phyloP scores from a whole-genome alignment of 2,888 invertebrate species.

The Gastracanthus pulcherrimus region DNA sequence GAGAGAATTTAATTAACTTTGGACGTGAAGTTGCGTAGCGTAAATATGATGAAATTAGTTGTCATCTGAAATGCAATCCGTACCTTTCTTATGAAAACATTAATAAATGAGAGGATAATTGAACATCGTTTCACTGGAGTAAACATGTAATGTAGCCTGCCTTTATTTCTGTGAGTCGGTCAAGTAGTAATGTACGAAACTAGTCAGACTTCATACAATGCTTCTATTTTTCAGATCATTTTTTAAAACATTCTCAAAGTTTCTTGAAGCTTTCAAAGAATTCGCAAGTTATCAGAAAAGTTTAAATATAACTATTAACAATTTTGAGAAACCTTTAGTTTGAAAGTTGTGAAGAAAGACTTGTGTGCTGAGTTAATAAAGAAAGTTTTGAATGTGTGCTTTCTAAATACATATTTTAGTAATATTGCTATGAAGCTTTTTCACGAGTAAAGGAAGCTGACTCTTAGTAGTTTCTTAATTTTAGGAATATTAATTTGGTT shows the following conservation, averaged over 20 bases:
- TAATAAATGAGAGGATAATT: no score
- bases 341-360: conserved; percentile 6
- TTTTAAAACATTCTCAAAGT: background rate
- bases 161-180: background rate
- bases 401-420: background rate
- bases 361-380: conserved; percentile 17
- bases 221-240: background rate
- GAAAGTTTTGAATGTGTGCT: background rate
- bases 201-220: background rate
- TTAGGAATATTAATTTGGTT: background rate
- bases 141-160: background rate
- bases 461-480: background rate
- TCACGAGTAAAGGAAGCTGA: background rate
- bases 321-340: conserved; percentile 1
- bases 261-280: background rate
- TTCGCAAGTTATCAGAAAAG: background rate
- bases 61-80: no score
- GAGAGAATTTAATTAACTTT: no score
- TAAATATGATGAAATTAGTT: no score
- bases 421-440: conserved; percentile 3
- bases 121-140: no score
- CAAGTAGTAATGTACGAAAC: background rate
- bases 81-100: no score
- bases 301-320: conserved; percentile 26
- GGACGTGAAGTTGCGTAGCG: no score